Conservation (phyloP, 2,888 invertebrate species). For the Cephus sareptanus region DNA sequence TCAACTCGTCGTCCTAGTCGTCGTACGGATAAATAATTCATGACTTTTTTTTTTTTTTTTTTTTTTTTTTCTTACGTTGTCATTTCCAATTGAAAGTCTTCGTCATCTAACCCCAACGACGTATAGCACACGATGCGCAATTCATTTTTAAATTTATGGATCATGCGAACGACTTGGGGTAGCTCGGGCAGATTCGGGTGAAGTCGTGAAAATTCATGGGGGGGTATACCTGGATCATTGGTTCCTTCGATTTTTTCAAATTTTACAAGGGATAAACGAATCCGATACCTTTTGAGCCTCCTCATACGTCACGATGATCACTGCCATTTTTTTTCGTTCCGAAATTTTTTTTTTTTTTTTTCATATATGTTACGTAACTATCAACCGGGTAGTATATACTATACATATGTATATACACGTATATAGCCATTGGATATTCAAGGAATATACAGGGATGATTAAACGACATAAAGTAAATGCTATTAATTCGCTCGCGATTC, state of each 20-base stretch:
- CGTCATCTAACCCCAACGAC: background rate
- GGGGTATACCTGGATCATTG: background rate
- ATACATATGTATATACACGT: too few species aligned
- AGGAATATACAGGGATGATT: slow-evolving; percentile 26
- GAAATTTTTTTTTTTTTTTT: background rate
- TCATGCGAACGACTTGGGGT: background rate
- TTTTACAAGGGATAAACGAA: background rate
- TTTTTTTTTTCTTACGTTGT: slow-evolving; percentile 13
- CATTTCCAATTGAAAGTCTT: slow-evolving; percentile 7
- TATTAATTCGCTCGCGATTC: slow-evolving; percentile 33
- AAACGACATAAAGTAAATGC: slow-evolving; percentile 38
- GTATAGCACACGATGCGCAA: background rate
- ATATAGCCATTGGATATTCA: background rate
- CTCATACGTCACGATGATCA: background rate
- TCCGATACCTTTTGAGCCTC: background rate
- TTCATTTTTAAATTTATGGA: background rate
- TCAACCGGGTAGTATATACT: too few species aligned
- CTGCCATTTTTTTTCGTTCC: background rate
- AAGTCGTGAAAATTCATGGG: background rate
- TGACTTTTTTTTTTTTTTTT: slow-evolving; percentile 42
- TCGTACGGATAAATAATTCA: slow-evolving; percentile 54
- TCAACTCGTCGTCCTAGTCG: background rate
- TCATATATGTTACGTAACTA: background rate
- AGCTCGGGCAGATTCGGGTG: background rate
- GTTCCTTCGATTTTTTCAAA: background rate